Evolutionary conservation across 2,797 vertebrate species (phyloP).

Genomic region (Ctenosaura bakeri): DNA sequence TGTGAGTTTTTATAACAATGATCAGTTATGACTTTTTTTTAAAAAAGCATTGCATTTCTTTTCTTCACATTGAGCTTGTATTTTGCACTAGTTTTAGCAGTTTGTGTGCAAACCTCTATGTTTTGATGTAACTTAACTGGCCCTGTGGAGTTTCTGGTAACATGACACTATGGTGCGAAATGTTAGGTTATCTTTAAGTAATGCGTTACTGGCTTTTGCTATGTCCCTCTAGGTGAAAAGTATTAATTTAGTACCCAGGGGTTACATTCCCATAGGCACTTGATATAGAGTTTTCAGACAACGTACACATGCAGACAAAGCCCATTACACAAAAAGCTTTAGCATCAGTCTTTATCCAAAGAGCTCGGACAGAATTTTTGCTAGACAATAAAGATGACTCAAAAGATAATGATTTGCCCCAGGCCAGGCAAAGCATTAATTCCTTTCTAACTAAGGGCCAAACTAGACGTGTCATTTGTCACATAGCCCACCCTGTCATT

Average conservation of each 20-base stretch:
- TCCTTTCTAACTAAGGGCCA: background rate
- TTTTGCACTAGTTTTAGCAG: background rate
- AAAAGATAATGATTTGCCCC: background rate
- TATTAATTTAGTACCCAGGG: background rate
- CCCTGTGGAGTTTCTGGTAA: too few species aligned
- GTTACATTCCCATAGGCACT: background rate
- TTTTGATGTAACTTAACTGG: too few species aligned
- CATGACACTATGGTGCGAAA: too few species aligned
- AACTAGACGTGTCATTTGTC: background rate
- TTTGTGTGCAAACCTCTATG: too few species aligned
- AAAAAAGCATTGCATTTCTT: background rate
- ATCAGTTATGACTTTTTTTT: background rate
- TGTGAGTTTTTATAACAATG: background rate
- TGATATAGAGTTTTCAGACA: background rate
- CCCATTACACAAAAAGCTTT: background rate
- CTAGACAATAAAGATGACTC: background rate
- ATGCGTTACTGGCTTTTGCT: background rate
- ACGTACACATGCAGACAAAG: background rate
- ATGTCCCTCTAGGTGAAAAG: background rate
- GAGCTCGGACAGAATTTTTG: background rate
- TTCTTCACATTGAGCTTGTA: background rate
- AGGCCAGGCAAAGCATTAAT: background rate
- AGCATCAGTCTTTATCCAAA: background rate
- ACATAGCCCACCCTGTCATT: background rate
- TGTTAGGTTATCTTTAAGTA: background rate